These are phyloP conservation scores for Noturus placidus DNA, from an alignment of 2,113 vertebrate species.

Conservation along the genomic window DNA sequence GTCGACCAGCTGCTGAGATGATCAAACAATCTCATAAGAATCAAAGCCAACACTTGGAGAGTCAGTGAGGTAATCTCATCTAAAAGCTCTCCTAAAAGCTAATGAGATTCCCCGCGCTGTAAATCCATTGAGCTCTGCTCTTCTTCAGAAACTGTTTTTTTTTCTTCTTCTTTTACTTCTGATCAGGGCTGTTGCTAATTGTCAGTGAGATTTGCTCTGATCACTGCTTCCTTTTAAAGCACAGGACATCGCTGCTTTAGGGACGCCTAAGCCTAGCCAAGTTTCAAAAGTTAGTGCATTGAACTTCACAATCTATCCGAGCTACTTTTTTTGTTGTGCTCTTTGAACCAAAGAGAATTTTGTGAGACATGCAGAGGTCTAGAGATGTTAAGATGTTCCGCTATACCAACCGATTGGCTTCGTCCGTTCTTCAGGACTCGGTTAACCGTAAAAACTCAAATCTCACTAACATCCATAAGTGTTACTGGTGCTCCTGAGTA, in stretches of 20 bases:
- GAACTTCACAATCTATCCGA: neutral
- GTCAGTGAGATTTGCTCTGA: constrained; percentile 61
- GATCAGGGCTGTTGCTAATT: constrained; percentile 69
- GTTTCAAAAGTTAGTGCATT: constrained; percentile 5
- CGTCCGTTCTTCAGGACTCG: neutral
- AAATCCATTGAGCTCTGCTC: constrained; percentile 45
- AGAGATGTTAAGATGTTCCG: neutral
- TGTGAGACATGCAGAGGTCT: neutral
- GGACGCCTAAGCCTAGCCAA: neutral
- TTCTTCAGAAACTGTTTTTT: constrained; percentile 67
- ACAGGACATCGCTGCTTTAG: constrained; percentile 50
- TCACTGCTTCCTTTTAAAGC: constrained; percentile 60
- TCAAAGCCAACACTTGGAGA: constrained; percentile 70
- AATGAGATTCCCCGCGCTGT: constrained; percentile 48
- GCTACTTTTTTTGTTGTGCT: neutral
- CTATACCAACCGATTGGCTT: no score
- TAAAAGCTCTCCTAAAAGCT: constrained; percentile 59
- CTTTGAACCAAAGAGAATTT: constrained; percentile 17
- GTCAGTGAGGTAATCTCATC: constrained; percentile 24
- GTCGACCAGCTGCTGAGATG: constrained; percentile 5
- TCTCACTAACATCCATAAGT: neutral
- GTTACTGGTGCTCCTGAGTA: neutral
- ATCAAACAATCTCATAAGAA: constrained; percentile 58
- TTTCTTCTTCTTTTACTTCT: constrained; percentile 51
- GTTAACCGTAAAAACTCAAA: neutral